Evolutionary conservation across 2,888 invertebrate genomes (phyloP), one percentile per base, ranked within the genome.

Genomic region (Apotomis capreana): DNA sequence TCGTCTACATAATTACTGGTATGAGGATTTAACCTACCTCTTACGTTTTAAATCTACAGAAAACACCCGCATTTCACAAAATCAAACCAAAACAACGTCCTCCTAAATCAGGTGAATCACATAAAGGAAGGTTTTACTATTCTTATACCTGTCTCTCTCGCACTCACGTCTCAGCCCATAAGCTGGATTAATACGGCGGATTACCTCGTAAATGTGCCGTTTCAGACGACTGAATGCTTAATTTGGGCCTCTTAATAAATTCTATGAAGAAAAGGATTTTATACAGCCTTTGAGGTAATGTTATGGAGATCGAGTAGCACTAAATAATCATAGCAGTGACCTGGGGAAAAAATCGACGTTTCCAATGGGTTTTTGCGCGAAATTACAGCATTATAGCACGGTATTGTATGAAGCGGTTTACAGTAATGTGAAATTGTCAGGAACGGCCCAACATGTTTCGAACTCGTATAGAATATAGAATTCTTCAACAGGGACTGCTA

Each of bases 211-310:
- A 69, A 75, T 73, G 68, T 73, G 60, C 71, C 68, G 73, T 74
- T 74, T 75, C 75, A 74, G 70, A 71, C 64, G 68, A 58, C 75
- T 74, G 74, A 76, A 73, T 74, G 69, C 74, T 76, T 74, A 74
- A 78, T 69, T 71, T 58, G 54, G 63, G 64, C 69, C 60, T 68
- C 68, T 72, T 76, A 72, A 72, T 74, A 72, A 67, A 69, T 68
- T 65, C 58, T 65, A 65, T 46, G 54, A 15, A 44, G 64, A 65
- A 70, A 70, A 65, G 49, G 64, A 70, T 70, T 70, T 70, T 59
- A 59, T 52, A 36, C 44, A 64, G 59, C 13, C 59, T 8, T 63
- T 46, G 54, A 46, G 58, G 52, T 60, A 52, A 65, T 60, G 13
- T 64, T 65, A n/a, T 57, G 40, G 51, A 40, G 40, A 54, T 36